These are phyloP conservation scores for Actenoides hombroni DNA, from an alignment of 2,113 vertebrate genomes.

Conservation along the genomic window DNA sequence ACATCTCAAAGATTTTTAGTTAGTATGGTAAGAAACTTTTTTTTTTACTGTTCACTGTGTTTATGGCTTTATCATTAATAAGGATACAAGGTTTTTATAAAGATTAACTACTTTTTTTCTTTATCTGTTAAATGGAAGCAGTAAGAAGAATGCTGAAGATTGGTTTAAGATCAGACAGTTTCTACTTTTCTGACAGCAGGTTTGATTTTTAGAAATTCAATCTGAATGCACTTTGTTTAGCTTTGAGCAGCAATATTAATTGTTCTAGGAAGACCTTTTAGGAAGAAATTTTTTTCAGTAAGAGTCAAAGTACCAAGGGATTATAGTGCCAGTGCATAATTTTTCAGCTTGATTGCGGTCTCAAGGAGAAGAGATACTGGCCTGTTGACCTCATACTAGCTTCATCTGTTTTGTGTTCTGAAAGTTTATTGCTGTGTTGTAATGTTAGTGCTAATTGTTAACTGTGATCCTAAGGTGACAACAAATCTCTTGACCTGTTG, in stretches of 20 bases:
- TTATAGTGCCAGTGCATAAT: not conserved
- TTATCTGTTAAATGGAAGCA: not conserved
- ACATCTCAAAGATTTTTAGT: not conserved
- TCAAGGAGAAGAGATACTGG: not conserved
- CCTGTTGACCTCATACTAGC: not conserved
- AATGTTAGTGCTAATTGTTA: not conserved
- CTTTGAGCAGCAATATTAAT: not conserved
- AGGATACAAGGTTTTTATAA: not conserved
- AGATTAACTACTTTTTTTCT: not conserved
- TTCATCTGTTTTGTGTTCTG: not conserved
- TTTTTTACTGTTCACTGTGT: not conserved
- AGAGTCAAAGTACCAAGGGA: not conserved
- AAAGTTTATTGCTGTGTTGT: not conserved
- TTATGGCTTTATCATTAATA: not conserved
- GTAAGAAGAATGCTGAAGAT: not conserved
- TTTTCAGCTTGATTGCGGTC: not conserved
- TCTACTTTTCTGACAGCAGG: not conserved
- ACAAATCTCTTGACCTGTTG: not conserved
- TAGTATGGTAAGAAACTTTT: constrained; percentile 15
- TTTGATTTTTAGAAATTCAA: not conserved
- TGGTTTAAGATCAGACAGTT: not conserved
- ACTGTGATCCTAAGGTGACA: not conserved
- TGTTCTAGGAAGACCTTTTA: not conserved
- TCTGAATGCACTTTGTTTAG: not conserved
- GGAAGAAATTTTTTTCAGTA: not conserved